Evolutionary conservation across 2,888 invertebrate species (phyloP), one percentile per base, ranked within the genome.

Genomic region (Catonia carolina): DNA sequence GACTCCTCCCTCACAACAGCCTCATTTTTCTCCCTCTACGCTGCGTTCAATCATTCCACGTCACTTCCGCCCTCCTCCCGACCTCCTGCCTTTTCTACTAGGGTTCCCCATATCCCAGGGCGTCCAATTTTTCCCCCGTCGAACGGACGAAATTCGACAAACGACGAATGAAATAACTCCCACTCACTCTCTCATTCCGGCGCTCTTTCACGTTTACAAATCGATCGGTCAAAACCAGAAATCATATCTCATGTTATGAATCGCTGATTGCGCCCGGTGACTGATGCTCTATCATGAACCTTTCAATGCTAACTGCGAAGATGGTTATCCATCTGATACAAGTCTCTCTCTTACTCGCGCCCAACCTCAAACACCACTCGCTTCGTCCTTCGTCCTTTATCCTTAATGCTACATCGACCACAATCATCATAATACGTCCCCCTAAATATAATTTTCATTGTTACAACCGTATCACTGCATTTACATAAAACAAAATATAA

Each of bases 41-140:
- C 53, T 52, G 54, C 55, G 53, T 50, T 59, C 59, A 59, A 59
- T 55, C 59, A 55, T 58, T 58, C 58, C 55, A 41, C 54, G 54
- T 55, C 59, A 57, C 57, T 53, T 49, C 47, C 37, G 27, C 39
- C 49, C 53, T 48, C 39, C 47, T 33, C 45, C 20, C 31, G 6
- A 14, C 22, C 22, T 22, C 20, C 39, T 2, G 12, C 39, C 18
- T 27, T 35, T 18, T 18, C 31, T 41, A 31, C 48, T 37, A 48
- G 39, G 48, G 45, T 27, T 31, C 31, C 33, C 17, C n/a, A 12
- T 22, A 2, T 18, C 23, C 53, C 39, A 47, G 31, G 47, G 37
- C 53, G 33, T 47, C 49, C 57, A 53, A 57, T 57, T 57, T 57
- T 57, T 57, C 57, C 57, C 48, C 53, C 33, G 45, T 42, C 47